phyloP scores from a whole-genome alignment of 1,140 invertebrate genomes.

The Ostrea edulis region DNA sequence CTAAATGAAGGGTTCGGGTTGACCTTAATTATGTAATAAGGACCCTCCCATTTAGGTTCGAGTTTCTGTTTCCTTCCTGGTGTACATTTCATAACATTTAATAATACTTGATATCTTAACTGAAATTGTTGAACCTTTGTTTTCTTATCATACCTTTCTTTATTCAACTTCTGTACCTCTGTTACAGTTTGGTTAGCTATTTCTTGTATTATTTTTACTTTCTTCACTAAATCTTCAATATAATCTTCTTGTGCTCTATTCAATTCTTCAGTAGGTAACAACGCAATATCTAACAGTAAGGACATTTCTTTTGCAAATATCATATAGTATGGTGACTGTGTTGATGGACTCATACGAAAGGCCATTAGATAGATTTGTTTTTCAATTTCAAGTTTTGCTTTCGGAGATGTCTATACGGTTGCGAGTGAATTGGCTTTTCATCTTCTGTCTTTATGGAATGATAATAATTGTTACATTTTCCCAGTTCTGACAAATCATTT shows the following conservation, averaged over 20 bases:
- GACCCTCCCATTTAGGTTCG: constrained; percentile 10
- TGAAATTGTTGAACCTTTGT: constrained; percentile 45
- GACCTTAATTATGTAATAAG: neutral
- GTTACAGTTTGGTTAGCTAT: neutral
- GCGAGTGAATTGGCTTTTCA: neutral
- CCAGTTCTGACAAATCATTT: too few species aligned
- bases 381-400: neutral
- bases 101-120: constrained; percentile 46
- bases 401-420: neutral
- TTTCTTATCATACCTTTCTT: constrained; percentile 40
- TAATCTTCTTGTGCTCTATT: neutral
- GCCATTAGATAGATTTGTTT: constrained; percentile 54
- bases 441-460: neutral
- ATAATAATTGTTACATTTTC: too few species aligned
- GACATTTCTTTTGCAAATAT: constrained; percentile 50
- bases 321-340: constrained; percentile 43
- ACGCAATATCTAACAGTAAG: neutral
- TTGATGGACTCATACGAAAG: constrained; percentile 29
- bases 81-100: constrained; percentile 4
- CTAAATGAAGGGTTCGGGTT: constrained; percentile 9
- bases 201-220: neutral
- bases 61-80: neutral
- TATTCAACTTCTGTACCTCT: neutral
- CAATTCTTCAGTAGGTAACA: neutral
- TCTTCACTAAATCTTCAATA: neutral